phyloP scores from a whole-genome alignment of 2,888 invertebrate species.

The Mamestra brassicae region DNA sequence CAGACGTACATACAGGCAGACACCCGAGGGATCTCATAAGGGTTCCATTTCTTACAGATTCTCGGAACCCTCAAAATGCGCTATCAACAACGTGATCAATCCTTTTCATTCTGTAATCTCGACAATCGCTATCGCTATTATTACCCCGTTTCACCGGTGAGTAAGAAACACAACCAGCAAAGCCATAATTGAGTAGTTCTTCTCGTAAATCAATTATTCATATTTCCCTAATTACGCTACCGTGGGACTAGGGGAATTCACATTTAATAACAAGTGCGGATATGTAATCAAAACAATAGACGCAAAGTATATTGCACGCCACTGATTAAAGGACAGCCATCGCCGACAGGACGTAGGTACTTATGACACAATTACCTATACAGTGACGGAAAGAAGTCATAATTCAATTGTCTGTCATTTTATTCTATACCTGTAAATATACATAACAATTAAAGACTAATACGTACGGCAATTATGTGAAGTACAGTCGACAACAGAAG shows the following conservation, averaged over 20 bases:
- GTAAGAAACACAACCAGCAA: neutral
- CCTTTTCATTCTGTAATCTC: neutral
- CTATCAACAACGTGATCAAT: neutral
- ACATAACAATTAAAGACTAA: slow-evolving; percentile 49
- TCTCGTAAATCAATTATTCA: slow-evolving; percentile 31
- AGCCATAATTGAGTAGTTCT: slow-evolving; percentile 8
- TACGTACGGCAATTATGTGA: slow-evolving; percentile 15
- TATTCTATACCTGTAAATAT: slow-evolving; percentile 36
- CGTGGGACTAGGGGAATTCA: slow-evolving; percentile 30
- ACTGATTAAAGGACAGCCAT: slow-evolving; percentile 50
- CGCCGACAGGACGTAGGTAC: slow-evolving; percentile 46
- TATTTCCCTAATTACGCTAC: slow-evolving; percentile 33
- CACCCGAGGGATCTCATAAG: too few relatives aligned
- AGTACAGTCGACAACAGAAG: slow-evolving; percentile 20
- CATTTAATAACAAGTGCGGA: slow-evolving; percentile 45
- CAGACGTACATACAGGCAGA: too few relatives aligned
- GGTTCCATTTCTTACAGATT: too few relatives aligned
- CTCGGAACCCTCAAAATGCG: too few relatives aligned
- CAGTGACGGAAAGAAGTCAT: slow-evolving; percentile 67
- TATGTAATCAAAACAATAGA: slow-evolving; percentile 44
- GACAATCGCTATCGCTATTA: neutral
- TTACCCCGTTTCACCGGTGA: neutral
- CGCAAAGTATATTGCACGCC: slow-evolving; percentile 33
- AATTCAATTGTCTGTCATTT: slow-evolving; percentile 70
- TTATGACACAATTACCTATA: slow-evolving; percentile 50